These are phyloP conservation scores for Caenorhabditis sp. DNA, from an alignment of 2,888 invertebrate genomes.

Conservation along the genomic window DNA sequence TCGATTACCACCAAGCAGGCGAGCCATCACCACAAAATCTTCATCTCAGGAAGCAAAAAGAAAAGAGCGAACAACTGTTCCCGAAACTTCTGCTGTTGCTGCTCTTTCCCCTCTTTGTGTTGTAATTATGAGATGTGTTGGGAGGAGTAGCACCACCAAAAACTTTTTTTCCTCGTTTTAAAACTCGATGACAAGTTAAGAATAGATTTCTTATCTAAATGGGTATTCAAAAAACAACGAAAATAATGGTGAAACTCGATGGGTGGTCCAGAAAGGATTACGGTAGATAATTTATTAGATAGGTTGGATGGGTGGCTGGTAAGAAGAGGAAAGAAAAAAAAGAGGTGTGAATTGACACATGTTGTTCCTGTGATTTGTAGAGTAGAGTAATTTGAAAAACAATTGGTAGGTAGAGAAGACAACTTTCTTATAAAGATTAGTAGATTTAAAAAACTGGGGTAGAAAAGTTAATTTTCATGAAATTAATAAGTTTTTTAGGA, in stretches of 20 bases:
- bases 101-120: conserved; percentile 11
- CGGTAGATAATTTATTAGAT: not conserved
- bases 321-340: too few species aligned
- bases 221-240: not conserved
- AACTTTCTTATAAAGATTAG: too few species aligned
- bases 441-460: too few species aligned
- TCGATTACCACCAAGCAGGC: not conserved
- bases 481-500: too few species aligned
- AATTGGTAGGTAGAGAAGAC: too few species aligned
- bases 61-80: not conserved
- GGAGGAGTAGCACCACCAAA: conserved; percentile 27
- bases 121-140: conserved; percentile 41
- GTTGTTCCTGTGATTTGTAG: not conserved
- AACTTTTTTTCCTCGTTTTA: not conserved
- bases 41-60: conserved; percentile 3
- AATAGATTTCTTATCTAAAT: not conserved
- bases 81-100: not conserved
- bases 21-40: conserved; percentile 32
- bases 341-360: conserved; percentile 1
- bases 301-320: not conserved
- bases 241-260: not conserved
- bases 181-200: not conserved
- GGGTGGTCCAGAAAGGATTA: not conserved
- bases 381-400: not conserved
- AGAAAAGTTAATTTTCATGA: too few species aligned